These are phyloP conservation scores for Neodiprion lecontei DNA, from an alignment of 1,140 invertebrate genomes.

Conservation along the genomic window DNA sequence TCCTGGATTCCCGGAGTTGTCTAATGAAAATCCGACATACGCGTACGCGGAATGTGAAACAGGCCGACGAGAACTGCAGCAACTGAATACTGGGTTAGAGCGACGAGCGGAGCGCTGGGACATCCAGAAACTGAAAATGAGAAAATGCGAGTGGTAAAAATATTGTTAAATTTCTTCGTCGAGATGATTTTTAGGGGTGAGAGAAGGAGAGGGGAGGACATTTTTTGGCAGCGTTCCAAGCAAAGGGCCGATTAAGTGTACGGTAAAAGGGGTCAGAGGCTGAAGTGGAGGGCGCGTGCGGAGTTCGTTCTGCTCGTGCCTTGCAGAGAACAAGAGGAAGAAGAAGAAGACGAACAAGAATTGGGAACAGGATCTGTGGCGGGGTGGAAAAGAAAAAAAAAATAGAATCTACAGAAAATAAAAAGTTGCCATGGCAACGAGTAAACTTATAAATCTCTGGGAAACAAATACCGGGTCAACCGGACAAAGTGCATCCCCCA, in stretches of 20 bases:
- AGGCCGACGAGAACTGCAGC: not conserved
- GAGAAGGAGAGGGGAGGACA: no score
- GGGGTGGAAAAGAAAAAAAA: not conserved
- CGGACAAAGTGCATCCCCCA: not conserved
- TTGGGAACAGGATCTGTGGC: not conserved
- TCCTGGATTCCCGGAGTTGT: not conserved
- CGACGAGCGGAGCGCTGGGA: not conserved
- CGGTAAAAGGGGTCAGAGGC: not conserved
- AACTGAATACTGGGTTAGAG: not conserved
- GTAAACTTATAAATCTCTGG: constrained; percentile 4
- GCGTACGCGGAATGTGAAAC: not conserved
- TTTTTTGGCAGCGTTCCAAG: not conserved
- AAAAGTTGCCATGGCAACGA: not conserved
- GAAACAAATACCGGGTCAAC: not conserved
- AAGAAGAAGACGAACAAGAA: not conserved
- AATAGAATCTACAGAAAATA: not conserved
- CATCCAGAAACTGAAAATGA: not conserved
- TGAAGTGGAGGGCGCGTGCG: not conserved
- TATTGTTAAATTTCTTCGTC: not conserved
- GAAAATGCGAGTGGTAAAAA: constrained; percentile 1
- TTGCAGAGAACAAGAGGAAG: not conserved
- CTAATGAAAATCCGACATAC: not conserved
- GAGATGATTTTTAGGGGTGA: not conserved
- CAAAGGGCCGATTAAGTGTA: not conserved
- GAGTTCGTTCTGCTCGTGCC: not conserved